Evolutionary conservation across 1,140 invertebrate genomes (phyloP).

Genomic region (Fragariocoptes setiger): DNA sequence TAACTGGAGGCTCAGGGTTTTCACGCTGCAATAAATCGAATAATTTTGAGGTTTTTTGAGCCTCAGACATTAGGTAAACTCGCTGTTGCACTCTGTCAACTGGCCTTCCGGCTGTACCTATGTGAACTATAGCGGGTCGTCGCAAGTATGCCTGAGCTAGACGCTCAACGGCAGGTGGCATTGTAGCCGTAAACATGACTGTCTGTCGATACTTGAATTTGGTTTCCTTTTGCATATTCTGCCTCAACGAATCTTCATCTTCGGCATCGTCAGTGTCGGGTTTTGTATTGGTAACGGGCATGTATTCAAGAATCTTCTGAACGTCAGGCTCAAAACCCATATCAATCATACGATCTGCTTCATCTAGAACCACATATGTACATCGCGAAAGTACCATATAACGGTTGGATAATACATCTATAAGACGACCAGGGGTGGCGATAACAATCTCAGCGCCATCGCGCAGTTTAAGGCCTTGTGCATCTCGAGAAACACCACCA

Average conservation of each 20-base stretch:
- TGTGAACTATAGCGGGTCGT: conserved; percentile 85
- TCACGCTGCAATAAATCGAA: conserved; percentile 2
- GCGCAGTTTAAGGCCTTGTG: conserved; percentile 80
- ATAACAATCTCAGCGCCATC: conserved; percentile 99
- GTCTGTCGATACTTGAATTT: conserved; percentile 97
- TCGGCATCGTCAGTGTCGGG: conserved; percentile 95
- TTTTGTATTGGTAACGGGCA: conserved; percentile 94
- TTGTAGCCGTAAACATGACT: conserved; percentile 99
- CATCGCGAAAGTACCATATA: conserved; percentile 68
- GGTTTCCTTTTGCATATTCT: conserved; percentile 78
- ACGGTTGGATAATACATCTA: conserved; percentile 91
- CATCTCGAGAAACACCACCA: conserved; percentile 81
- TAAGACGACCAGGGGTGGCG: conserved; percentile 91
- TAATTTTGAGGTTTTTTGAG: conserved; percentile 48
- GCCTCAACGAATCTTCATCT: conserved; percentile 57
- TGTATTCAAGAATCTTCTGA: conserved; percentile 89
- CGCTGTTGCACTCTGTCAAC: conserved; percentile 92
- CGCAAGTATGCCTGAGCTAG: conserved; percentile 74
- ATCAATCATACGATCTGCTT: conserved; percentile 93
- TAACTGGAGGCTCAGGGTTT: conserved; percentile 44
- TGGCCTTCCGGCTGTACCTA: conserved; percentile 90
- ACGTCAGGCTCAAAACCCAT: conserved; percentile 94
- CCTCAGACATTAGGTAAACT: conserved; percentile 64
- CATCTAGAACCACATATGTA: conserved; percentile 30
- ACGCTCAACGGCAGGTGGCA: conserved; percentile 88